Conservation (phyloP, 2,797 vertebrate genomes). For the Helicolenus hilgendorfi region DNA sequence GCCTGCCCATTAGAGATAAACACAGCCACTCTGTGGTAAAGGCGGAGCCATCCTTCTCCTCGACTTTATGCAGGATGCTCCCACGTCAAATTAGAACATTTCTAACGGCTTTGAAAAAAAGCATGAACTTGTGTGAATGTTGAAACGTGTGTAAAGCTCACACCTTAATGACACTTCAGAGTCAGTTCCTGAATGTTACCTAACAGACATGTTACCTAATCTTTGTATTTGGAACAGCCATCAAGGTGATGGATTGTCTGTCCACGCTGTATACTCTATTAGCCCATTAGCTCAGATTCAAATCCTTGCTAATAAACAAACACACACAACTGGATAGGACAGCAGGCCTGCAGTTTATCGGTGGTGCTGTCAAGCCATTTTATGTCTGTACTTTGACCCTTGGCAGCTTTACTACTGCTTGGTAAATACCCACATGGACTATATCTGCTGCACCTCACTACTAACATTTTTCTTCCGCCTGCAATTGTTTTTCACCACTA, state of each 20-base stretch:
- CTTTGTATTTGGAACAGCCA: slow-evolving; percentile 7
- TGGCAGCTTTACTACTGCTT: slow-evolving; percentile 62
- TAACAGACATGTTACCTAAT: neutral
- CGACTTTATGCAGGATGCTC: slow-evolving; percentile 6
- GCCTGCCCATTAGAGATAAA: slow-evolving; percentile 59
- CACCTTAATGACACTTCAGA: neutral
- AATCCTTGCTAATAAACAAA: slow-evolving; percentile 45
- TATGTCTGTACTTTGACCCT: slow-evolving; percentile 54
- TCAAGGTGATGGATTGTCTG: slow-evolving; percentile 21
- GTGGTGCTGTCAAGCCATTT: slow-evolving; percentile 31
- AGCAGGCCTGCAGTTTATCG: slow-evolving; percentile 43
- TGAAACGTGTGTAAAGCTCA: neutral
- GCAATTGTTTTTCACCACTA: neutral
- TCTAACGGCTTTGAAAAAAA: neutral
- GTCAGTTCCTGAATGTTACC: neutral
- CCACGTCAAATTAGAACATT: slow-evolving; percentile 22
- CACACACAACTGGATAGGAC: neutral
- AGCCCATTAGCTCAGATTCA: slow-evolving; percentile 32
- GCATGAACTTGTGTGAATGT: neutral
- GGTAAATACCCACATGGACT: slow-evolving; percentile 32
- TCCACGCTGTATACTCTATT: slow-evolving; percentile 12
- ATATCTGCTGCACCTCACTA: neutral
- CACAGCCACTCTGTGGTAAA: slow-evolving; percentile 41
- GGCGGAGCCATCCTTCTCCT: neutral
- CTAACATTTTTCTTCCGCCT: slow-evolving; percentile 1